Evolutionary conservation across 2,113 vertebrate genomes (phyloP).

Genomic region (Microtus oregoni): DNA sequence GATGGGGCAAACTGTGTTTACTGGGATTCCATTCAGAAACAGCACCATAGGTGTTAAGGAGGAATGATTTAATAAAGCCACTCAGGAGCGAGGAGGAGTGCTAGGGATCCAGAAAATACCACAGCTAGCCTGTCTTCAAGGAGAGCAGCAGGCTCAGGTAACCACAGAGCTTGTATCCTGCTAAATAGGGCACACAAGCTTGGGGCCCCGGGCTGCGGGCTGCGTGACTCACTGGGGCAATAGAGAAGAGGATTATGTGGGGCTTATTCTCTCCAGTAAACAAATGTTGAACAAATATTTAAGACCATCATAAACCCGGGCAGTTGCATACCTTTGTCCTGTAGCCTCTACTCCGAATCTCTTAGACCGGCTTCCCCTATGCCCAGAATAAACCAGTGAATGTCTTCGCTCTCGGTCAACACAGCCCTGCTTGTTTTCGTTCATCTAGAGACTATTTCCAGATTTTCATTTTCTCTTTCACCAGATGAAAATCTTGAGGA

Average conservation of each 20-base stretch:
- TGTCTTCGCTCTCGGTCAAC: neutral
- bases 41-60: constrained; percentile 63
- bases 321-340: neutral
- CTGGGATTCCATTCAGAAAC: constrained; percentile 65
- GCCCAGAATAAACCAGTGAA: neutral
- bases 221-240: constrained; percentile 18
- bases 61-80: constrained; percentile 75
- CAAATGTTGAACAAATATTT: constrained; percentile 50
- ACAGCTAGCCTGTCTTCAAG: constrained; percentile 65
- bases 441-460: neutral
- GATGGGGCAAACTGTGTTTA: constrained; percentile 70
- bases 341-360: neutral
- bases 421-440: neutral
- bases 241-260: neutral
- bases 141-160: constrained; percentile 45
- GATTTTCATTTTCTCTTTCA: neutral
- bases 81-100: constrained; percentile 45
- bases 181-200: constrained; percentile 52
- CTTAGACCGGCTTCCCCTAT: neutral
- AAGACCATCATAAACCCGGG: constrained; percentile 14
- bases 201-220: neutral
- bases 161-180: constrained; percentile 30
- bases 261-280: constrained; percentile 4
- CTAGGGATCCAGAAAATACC: constrained; percentile 57
- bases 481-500: neutral